Conservation (phyloP, 92 coral and sea anemone genomes). For the Siderastrea siderea region DNA sequence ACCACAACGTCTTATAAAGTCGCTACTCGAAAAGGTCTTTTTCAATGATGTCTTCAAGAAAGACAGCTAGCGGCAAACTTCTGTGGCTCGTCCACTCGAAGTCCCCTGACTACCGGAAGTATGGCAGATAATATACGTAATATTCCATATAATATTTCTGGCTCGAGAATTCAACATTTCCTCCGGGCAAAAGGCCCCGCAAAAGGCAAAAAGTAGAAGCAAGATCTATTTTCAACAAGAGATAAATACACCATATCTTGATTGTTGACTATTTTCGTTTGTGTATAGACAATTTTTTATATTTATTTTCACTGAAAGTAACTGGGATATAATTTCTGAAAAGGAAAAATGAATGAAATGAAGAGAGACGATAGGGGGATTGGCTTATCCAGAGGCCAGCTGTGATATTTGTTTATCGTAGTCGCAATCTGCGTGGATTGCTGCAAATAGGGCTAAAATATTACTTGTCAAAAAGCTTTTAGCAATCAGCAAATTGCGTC, state of each 20-base stretch:
- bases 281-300: background rate
- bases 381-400: background rate
- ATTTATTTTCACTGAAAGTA: too few species aligned
- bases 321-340: too few species aligned
- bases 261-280: background rate
- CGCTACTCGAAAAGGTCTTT: too few species aligned
- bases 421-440: background rate
- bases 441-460: background rate
- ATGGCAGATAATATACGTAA: background rate
- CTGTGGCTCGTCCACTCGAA: background rate
- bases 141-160: background rate
- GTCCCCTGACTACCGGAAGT: background rate
- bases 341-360: background rate
- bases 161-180: background rate
- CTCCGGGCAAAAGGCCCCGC: background rate
- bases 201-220: background rate
- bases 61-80: background rate
- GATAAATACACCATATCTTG: too few species aligned
- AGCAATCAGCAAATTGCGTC: conserved; percentile 16
- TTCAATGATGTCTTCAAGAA: too few species aligned
- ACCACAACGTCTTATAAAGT: too few species aligned
- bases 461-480: conserved; percentile 50
- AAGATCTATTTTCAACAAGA: background rate
- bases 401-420: background rate
- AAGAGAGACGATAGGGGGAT: background rate